These are phyloP conservation scores for Gisinianus flammeolus DNA, from an alignment of 2,888 invertebrate species.

Conservation along the genomic window DNA sequence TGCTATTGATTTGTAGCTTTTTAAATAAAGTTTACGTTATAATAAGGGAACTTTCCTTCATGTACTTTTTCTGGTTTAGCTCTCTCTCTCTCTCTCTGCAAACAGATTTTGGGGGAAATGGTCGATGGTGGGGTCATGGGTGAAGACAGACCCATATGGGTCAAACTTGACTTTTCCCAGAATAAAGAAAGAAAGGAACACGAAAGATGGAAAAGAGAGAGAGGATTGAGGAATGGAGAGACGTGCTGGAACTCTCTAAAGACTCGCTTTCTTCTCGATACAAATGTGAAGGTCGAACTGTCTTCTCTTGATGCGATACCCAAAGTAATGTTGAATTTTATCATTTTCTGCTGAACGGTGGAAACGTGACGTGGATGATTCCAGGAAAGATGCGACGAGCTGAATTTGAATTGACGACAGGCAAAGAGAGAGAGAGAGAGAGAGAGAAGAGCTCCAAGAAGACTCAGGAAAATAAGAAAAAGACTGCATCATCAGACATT, in stretches of 20 bases:
- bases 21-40: no score
- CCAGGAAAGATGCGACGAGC: not conserved
- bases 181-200: not conserved
- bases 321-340: conserved; percentile 16
- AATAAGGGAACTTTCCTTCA: no score
- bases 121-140: no score
- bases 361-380: conserved; percentile 13
- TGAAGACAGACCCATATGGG: not conserved
- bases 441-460: not conserved
- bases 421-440: not conserved
- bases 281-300: not conserved
- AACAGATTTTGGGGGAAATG: not conserved
- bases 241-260: conserved; percentile 13
- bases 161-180: conserved; percentile 4
- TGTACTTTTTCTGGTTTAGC: no score
- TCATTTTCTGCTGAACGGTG: conserved; percentile 18
- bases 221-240: not conserved
- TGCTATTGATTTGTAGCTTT: no score
- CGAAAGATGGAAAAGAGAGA: not conserved
- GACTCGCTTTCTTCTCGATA: not conserved
- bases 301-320: not conserved
- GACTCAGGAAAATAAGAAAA: not conserved
- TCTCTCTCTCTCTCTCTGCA: no score
- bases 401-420: conserved; percentile 12
- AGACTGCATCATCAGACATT: conserved; percentile 9